These are phyloP conservation scores for Cheiracanthium punctorium DNA, from an alignment of 2,888 invertebrate genomes.

Conservation along the genomic window DNA sequence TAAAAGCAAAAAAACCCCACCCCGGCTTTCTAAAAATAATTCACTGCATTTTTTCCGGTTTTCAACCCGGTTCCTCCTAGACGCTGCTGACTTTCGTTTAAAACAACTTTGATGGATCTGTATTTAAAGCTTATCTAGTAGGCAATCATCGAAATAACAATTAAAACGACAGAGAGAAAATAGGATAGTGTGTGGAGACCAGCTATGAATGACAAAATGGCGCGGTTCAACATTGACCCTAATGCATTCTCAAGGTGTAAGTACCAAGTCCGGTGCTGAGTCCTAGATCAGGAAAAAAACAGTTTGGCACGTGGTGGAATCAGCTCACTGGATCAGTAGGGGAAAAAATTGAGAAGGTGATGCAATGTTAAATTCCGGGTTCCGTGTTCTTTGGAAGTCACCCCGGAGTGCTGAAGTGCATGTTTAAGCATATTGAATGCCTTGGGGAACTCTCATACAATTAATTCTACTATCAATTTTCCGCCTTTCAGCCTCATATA, in stretches of 20 bases:
- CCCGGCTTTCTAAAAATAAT: too few relatives aligned
- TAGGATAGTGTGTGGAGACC: neutral
- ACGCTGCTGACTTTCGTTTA: too few relatives aligned
- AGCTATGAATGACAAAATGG: neutral
- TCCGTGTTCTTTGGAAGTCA: constrained; percentile 37
- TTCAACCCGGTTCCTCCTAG: too few relatives aligned
- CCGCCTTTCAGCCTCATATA: neutral
- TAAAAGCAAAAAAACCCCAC: too few relatives aligned
- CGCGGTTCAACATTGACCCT: constrained; percentile 51
- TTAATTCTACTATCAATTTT: neutral
- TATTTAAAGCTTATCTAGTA: too few relatives aligned
- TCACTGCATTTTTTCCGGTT: too few relatives aligned
- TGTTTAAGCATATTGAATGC: neutral
- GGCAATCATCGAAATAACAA: too few relatives aligned
- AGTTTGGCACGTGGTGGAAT: constrained; percentile 35
- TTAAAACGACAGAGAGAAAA: neutral
- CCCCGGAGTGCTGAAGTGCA: neutral
- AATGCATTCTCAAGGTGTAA: constrained; percentile 27
- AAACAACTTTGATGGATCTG: too few relatives aligned
- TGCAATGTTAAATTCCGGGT: constrained; percentile 35
- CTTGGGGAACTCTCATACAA: neutral
- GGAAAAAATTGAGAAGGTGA: constrained; percentile 39
- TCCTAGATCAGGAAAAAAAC: constrained; percentile 27
- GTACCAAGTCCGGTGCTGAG: constrained; percentile 7
- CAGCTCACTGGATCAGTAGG: constrained; percentile 56